Evolutionary conservation across 2,888 invertebrate genomes (phyloP), one percentile per base, ranked within the genome.

Genomic region (Trachelus tabidus): DNA sequence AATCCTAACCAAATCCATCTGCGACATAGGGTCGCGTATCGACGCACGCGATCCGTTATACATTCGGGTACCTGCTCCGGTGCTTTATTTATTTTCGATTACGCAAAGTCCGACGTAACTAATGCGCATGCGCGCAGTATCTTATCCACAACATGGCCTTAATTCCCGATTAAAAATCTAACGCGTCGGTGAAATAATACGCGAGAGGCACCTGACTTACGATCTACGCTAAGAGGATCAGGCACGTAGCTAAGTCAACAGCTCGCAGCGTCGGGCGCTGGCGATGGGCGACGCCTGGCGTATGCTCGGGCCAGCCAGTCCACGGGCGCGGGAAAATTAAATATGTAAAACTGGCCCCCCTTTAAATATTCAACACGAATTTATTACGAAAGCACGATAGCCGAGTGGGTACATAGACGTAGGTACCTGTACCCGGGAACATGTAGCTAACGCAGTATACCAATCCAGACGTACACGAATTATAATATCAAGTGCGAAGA

Each of bases 331-430:
- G 76, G 73, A 34, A 81, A 83, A 83, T 84, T 81, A 84, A 83
- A 83, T 84, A 83, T 84, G 83, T 82, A 83, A 84, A 83, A 83
- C 80, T 80, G 76, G 76, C 34, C 76, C 34, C 76, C 40, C 68
- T 80, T 81, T 82, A 83, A 83, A 83, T 82, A 81, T 84, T 82
- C 80, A 81, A 80, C 78, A 76, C 78, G 80, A 81, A 84, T 84
- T 84, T 83, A 83, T 82, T 80, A 82, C 76, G 83, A 82, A 84
- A 84, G 81, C 82, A 82, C 81, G 80, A 83, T 76, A 77, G 78
- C 75, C 75, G 76, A 34, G 12, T n/a, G 12, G 34, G 71, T 71
- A 71, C 23, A 12, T 71, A 31, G 33, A 34, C 15, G 12, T 35
- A 23, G 71, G 31, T 71, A 71, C 31, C 31, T 71, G 56, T 56